Percentiles rank a stretch among this genome's conserved stretches.
Evolutionary conservation across 2,113 vertebrate genomes (phyloP).

Genomic region (Leucopsar rothschildi): DNA sequence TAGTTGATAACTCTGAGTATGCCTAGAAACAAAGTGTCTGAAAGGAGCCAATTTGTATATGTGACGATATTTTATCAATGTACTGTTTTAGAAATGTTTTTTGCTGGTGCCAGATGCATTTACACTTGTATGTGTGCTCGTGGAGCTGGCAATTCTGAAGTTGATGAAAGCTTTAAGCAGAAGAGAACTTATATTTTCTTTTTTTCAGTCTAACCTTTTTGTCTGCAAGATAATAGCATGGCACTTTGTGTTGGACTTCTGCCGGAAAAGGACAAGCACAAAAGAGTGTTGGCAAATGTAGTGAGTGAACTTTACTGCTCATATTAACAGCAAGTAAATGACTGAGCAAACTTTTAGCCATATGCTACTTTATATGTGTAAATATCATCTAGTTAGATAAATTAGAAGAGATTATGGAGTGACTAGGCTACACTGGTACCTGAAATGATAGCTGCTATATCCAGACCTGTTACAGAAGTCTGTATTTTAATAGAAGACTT

Average conservation of each 20-base stretch:
- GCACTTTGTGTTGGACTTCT: not conserved
- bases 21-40: not conserved
- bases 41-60: not conserved
- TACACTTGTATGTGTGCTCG: not conserved
- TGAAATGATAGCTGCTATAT: not conserved
- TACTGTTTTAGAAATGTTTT: not conserved
- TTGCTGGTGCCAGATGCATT: not conserved
- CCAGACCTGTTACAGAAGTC: not conserved
- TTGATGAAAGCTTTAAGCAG: not conserved
- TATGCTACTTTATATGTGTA: not conserved
- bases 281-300: not conserved
- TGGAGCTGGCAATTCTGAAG: not conserved
- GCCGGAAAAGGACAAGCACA: not conserved
- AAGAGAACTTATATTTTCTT: not conserved
- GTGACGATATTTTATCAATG: not conserved
- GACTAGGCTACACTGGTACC: not conserved
- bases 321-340: not conserved
- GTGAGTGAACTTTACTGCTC: not conserved
- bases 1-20: not conserved
- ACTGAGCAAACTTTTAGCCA: not conserved
- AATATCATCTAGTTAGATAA: not conserved
- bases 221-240: not conserved
- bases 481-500: not conserved
- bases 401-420: not conserved
- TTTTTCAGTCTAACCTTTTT: not conserved